These are phyloP conservation scores for Drosophila pruinosa DNA, from an alignment of 1,140 invertebrate species.

Conservation along the genomic window DNA sequence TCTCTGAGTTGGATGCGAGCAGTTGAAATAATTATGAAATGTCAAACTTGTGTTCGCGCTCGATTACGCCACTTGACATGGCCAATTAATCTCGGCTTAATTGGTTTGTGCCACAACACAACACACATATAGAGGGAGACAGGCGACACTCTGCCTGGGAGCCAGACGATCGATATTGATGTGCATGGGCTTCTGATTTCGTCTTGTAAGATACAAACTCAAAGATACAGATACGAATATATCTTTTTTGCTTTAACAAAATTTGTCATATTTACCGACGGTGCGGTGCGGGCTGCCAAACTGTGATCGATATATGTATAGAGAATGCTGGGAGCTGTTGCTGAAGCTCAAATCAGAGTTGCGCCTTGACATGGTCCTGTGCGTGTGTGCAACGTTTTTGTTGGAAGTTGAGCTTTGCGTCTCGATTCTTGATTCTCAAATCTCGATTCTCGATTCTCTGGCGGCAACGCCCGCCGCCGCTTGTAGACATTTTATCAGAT, in stretches of 20 bases:
- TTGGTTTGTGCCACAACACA: conserved; percentile 74
- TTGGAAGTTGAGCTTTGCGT: conserved; percentile 7
- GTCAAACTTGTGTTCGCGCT: conserved; percentile 81
- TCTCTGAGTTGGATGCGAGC: conserved; percentile 47
- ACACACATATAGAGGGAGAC: conserved; percentile 13
- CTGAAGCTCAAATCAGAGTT: conserved; percentile 2
- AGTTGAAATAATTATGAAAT: conserved; percentile 81
- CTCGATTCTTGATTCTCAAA: conserved; percentile 1
- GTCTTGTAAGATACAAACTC: conserved; percentile 37
- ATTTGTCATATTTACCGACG: conserved; percentile 76
- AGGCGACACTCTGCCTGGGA: conserved; percentile 26
- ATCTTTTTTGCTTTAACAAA: conserved; percentile 47
- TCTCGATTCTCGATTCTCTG: conserved; percentile 14
- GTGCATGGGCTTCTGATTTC: conserved; percentile 71
- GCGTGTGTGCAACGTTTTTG: conserved; percentile 23
- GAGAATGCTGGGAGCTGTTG: conserved; percentile 9
- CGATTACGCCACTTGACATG: conserved; percentile 81
- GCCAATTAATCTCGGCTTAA: conserved; percentile 81
- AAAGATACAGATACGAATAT: conserved; percentile 8
- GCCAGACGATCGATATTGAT: conserved; percentile 63
- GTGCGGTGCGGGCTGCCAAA: conserved; percentile 13
- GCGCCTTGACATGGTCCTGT: conserved; percentile 6
- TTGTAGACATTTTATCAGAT: conserved; percentile 80
- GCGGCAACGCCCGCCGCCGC: conserved; percentile 49
- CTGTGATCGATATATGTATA: conserved; percentile 67